Conservation (phyloP, 2,888 invertebrate genomes). For the Catocala sponsa region DNA sequence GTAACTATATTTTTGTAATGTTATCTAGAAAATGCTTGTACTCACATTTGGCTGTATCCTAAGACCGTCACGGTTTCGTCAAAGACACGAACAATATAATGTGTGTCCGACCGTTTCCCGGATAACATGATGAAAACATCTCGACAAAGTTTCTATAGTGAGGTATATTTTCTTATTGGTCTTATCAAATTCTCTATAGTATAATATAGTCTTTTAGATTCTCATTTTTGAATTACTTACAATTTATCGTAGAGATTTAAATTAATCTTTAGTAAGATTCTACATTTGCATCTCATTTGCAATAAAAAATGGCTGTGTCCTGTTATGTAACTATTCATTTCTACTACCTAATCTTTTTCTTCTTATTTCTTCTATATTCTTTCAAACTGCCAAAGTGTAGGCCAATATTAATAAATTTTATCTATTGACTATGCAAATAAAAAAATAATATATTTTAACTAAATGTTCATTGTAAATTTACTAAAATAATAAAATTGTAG, state of each 20-base stretch:
- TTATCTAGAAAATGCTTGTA: too few relatives aligned
- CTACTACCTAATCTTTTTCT: not conserved
- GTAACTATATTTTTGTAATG: constrained; percentile 5
- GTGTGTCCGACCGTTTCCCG: too few relatives aligned
- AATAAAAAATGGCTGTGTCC: constrained; percentile 1
- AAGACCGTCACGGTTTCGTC: too few relatives aligned
- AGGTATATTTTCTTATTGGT: not conserved
- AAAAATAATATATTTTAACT: constrained; percentile 8
- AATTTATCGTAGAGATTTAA: not conserved
- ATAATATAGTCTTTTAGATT: too few relatives aligned
- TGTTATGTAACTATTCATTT: not conserved
- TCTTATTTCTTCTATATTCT: not conserved
- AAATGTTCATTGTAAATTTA: not conserved
- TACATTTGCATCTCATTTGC: not conserved
- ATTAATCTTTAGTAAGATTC: not conserved
- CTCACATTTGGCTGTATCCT: too few relatives aligned
- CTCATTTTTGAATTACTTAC: not conserved
- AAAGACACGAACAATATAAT: too few relatives aligned
- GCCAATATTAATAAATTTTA: too few relatives aligned
- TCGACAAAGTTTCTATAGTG: not conserved
- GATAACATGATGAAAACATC: too few relatives aligned
- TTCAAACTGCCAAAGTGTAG: not conserved
- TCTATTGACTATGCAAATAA: not conserved
- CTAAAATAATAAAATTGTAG: not conserved
- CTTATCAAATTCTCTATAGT: too few relatives aligned